A percentile compares a stretch with the other conserved stretches of the same genome.
Evolutionary conservation across 2,113 vertebrate genomes (phyloP).

Genomic region (Catharus fuscescens): DNA sequence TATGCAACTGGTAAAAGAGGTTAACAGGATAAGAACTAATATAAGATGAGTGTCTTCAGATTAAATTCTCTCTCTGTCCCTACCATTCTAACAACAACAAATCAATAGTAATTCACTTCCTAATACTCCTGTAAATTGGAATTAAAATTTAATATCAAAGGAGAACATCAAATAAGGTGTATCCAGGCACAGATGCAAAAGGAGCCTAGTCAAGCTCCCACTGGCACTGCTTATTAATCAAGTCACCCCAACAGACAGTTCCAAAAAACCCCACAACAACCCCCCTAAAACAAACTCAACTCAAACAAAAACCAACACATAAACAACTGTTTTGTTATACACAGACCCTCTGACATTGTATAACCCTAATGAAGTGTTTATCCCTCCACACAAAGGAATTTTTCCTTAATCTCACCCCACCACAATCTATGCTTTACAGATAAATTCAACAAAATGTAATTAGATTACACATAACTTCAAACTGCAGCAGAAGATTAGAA

Average conservation of each 20-base stretch:
- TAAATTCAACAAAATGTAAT: neutral
- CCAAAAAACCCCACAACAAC: neutral
- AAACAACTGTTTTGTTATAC: neutral
- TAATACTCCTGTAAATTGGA: neutral
- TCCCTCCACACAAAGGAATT: neutral
- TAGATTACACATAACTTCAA: neutral
- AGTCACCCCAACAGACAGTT: neutral
- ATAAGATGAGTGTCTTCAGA: neutral
- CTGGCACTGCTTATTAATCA: neutral
- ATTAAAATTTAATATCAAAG: neutral
- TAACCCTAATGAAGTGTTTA: neutral
- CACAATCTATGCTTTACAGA: neutral
- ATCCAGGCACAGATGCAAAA: neutral
- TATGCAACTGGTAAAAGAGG: neutral
- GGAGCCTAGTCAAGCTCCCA: neutral
- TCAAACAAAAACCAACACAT: neutral
- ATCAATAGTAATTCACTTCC: neutral
- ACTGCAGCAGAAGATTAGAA: neutral
- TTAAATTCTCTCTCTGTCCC: neutral
- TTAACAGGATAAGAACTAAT: neutral
- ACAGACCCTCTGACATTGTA: neutral
- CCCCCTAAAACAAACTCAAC: neutral
- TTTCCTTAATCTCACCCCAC: neutral
- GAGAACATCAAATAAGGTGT: neutral
- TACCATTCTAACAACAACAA: neutral